Base-by-base conservation (phyloP, 2,888 invertebrate genomes). In the Drosophila longiperda region DNA sequence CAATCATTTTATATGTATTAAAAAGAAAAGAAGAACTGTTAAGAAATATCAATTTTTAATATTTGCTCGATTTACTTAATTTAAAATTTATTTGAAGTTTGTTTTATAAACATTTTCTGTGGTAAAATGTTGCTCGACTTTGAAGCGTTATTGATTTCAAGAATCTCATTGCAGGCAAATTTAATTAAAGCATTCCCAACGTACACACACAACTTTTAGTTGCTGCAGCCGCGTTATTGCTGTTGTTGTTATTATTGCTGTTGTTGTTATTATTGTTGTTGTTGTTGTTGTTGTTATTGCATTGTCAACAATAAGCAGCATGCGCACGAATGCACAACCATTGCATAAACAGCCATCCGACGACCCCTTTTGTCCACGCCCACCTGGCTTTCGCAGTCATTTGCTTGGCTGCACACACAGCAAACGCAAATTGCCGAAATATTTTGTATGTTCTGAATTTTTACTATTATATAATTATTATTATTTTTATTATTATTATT, bases 251-350 rank as follows among this genome's bases (percentile, higher is more conserved):
- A 26, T 49, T 65, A 33, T 2, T 26, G 66, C 58, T 75, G 60
- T 61, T 57, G 61, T 60, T 63, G 50, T 45, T 45, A 26, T 49
- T 65, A 29, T 50, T 62, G 66, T n/a, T 63, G n/a, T 54, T 76
- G 70, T 29, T 73, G 38, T 64, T 71, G 49, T 68, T 81, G 67
- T 67, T 80, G 80, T 65, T 75, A 73, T 64, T 80, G 67, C 80
- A 73, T 82, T 83, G 83, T 76, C 83, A 80, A 80, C 80, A 80
- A 76, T 80, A 73, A 82, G 75, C 79, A 78, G 64, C 69, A 67
- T 79, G 63, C 77, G 60, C 80, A 58, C 66, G 60, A 76, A 29
- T 67, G 80, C 64, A 61, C 73, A 71, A 20, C 38, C 67, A 68
- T 68, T 68, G 80, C 82, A 78, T 80, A 76, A 80, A 77, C 78